phyloP scores from a whole-genome alignment of 2,113 vertebrate genomes.

The Scalopus aquaticus region DNA sequence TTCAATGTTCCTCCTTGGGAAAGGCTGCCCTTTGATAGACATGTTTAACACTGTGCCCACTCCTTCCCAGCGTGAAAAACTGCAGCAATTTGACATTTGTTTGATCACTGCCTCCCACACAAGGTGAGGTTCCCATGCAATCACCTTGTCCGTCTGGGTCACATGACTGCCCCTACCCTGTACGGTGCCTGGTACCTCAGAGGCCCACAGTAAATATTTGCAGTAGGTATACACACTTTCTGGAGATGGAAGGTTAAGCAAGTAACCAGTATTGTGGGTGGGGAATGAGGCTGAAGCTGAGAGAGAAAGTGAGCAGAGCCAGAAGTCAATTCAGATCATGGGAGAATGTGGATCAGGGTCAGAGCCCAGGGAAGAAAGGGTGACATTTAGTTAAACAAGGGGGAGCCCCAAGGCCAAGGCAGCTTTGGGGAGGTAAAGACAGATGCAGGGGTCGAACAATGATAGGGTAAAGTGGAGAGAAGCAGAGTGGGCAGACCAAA shows the following conservation, averaged over 20 bases:
- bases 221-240: background rate
- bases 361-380: background rate
- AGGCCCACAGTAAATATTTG: background rate
- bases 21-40: background rate
- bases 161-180: background rate
- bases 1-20: background rate
- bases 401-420: background rate
- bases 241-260: background rate
- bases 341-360: background rate
- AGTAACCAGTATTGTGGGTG: background rate
- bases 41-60: background rate
- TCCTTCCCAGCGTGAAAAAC: background rate
- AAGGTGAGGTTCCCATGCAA: background rate
- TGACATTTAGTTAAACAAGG: background rate
- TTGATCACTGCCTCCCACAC: background rate
- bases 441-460: background rate
- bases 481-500: background rate
- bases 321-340: background rate
- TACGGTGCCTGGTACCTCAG: background rate
- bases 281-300: background rate
- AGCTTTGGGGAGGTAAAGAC: background rate
- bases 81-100: background rate
- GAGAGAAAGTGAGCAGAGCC: background rate
- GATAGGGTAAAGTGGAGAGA: background rate
- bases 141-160: background rate